phyloP scores from a whole-genome alignment of 2,888 invertebrate species.

The Amblyteles armatorius region DNA sequence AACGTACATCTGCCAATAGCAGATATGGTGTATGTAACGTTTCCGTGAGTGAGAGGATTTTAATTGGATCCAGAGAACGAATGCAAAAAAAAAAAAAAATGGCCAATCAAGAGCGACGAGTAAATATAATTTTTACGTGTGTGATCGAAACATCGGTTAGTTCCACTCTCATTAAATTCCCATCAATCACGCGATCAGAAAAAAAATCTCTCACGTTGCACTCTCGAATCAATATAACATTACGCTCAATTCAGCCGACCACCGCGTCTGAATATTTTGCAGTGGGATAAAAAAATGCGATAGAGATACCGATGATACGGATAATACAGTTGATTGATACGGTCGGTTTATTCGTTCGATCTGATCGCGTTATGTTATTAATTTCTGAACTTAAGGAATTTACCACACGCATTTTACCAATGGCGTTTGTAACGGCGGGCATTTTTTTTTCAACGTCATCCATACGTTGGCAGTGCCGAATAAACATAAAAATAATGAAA shows the following conservation, averaged over 20 bases:
- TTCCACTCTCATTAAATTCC: not conserved
- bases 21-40: not conserved
- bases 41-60: slow-evolving; percentile 37
- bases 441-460: too few relatives aligned
- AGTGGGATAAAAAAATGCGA: not conserved
- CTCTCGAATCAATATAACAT: slow-evolving; percentile 5
- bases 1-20: slow-evolving; percentile 29
- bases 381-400: not conserved
- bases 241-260: not conserved
- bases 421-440: not conserved
- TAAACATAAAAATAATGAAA: not conserved
- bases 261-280: not conserved
- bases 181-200: not conserved
- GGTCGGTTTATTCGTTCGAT: not conserved
- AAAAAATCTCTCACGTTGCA: not conserved
- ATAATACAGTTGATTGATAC: not conserved
- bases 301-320: not conserved
- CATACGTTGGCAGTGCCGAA: not conserved
- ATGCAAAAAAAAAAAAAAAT: slow-evolving; percentile 4
- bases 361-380: not conserved
- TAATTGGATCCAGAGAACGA: slow-evolving; percentile 31
- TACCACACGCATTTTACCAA: not conserved
- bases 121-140: not conserved
- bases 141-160: not conserved
- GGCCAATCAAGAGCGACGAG: not conserved